Base-by-base conservation (phyloP, 2,797 vertebrate species). In the Sparus aurata region DNA sequence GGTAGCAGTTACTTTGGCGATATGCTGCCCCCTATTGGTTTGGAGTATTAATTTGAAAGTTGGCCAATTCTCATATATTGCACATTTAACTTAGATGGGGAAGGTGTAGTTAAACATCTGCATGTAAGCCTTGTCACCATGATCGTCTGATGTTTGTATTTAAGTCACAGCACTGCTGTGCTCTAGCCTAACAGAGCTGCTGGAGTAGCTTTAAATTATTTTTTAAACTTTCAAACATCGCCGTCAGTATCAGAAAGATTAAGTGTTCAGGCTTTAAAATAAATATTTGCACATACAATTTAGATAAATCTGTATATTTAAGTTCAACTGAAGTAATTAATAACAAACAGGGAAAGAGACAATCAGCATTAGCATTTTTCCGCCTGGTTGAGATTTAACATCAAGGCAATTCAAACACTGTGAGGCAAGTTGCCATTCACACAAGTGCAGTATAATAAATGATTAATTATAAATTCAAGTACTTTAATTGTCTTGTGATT, bases 401-500 rank as follows among this genome's bases (percentile, higher is more conserved):
- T 67, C 43, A 30, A 64, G 20, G n/a, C 50, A 50, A 74, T 78
- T 74, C 61, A 74, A 59, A 71, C 16, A 22, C 23, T 27, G 17
- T 64, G 49, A 72, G 62, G 34, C 30, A 75, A 65, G 65, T 59
- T 73, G 59, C 49, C 59, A 69, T 60, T 77, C 79, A 72, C 52
- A 79, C 67, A 71, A 83, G 77, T 74, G 46, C 47, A 80, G 63
- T 69, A 63, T 83, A 69, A 90, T 79, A 84, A 77, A 73, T 72
- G 52, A 67, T 69, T 85, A 45, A 81, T 85, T 84, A 82, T 76
- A 57, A 71, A 60, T 76, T 76, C 50, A 87, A 80, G 72, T 64
- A 23, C 67, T 79, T 84, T 81, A 82, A 86, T 85, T 73, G 72
- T 77, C 79, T 80, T 78, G 23, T 73, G 74, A 82, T 80, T 79